Evolutionary conservation across 2,113 vertebrate species (phyloP), one percentile per base, ranked within the genome.

Genomic region (Trichechus manatus): DNA sequence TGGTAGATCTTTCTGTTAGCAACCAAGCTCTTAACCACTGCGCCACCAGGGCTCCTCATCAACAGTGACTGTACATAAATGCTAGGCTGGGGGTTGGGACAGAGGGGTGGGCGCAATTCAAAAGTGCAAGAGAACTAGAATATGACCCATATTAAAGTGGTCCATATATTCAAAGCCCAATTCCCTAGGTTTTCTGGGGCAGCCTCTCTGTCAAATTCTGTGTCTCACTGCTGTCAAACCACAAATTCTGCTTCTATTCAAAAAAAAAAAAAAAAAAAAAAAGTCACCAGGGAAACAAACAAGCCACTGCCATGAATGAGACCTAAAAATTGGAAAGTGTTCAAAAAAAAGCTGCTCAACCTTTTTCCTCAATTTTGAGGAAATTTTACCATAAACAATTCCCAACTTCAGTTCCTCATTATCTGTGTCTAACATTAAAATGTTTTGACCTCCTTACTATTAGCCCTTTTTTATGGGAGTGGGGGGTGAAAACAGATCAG

Each of bases 311-410:
- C 75, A 56, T 70, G 11, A 87, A 39, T 22, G 19, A 89, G 8
- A 39, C 42, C 59, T 85, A 92, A 95, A 82, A 77, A 19, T 3
- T 5, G 3, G 11, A 31, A 15, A 27, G 15, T 13, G 33, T 33
- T 61, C 11, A 74, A 78, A 31, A 50, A 53, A 47, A 89, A n/a
- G 29, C n/a, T n/a, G n/a, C n/a, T n/a, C n/a, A n/a, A n/a, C n/a
- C n/a, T n/a, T n/a, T n/a, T n/a, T n/a, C n/a, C n/a, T n/a, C n/a
- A 83, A 74, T 56, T 87, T 85, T 63, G 5, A 83, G 44, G 50
- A 10, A 15, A 39, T 61, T 93, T 95, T 72, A 85, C 47, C 31
- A 56, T 44, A n/a, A 92, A 87, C n/a, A 78, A 93, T 23, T 85
- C 2, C 84, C 42, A 75, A 31, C 39, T 74, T 81, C n/a, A 36